These are phyloP conservation scores for Cryptophagus acutangulus DNA, from an alignment of 2,888 invertebrate species.

Conservation along the genomic window DNA sequence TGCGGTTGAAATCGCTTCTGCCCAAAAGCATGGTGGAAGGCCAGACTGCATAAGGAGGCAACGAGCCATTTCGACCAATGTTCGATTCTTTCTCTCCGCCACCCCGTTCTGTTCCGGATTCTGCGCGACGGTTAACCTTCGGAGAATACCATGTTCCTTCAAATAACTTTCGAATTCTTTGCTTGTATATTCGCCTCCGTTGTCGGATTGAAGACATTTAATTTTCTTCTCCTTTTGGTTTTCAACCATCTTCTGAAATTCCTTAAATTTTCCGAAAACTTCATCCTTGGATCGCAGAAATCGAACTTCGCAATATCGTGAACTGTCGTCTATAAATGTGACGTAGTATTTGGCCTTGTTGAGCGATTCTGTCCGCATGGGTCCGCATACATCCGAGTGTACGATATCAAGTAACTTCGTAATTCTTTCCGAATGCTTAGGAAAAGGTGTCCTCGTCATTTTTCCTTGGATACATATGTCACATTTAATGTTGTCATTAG, in stretches of 20 bases:
- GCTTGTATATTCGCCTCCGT: constrained; percentile 21
- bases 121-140: constrained; percentile 21
- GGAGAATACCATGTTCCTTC: constrained; percentile 28
- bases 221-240: constrained; percentile 30
- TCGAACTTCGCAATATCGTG: constrained; percentile 25
- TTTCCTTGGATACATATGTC: constrained; percentile 1
- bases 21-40: constrained; percentile 13
- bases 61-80: constrained; percentile 24
- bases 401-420: constrained; percentile 8
- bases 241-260: constrained; percentile 32
- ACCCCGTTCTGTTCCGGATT: constrained; percentile 33
- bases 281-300: constrained; percentile 31
- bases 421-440: not conserved
- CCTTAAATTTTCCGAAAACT: constrained; percentile 24
- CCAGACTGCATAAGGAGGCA: constrained; percentile 19
- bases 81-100: constrained; percentile 24
- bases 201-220: constrained; percentile 28
- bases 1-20: constrained; percentile 10
- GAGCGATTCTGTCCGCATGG: constrained; percentile 23
- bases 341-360: constrained; percentile 29
- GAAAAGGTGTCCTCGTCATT: not conserved
- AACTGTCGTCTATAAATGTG: constrained; percentile 35
- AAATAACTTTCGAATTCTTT: constrained; percentile 23
- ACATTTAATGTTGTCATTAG: constrained; percentile 2
- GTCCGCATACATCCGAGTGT: constrained; percentile 27